phyloP scores from a whole-genome alignment of 2,797 vertebrate genomes.

The Columba guinea region DNA sequence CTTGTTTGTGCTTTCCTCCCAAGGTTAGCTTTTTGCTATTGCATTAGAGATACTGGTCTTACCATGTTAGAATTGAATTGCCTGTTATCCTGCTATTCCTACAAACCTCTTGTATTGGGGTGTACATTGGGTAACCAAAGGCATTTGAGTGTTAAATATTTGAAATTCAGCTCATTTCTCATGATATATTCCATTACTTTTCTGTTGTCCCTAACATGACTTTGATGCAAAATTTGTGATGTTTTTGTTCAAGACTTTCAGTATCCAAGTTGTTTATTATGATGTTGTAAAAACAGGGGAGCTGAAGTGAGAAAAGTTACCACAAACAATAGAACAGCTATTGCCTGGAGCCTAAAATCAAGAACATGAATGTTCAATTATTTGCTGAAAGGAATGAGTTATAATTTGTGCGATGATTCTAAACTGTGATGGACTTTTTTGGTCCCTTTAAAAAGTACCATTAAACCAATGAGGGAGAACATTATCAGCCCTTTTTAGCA shows the following conservation, averaged over 20 bases:
- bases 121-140: background rate
- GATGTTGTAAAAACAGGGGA: background rate
- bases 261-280: background rate
- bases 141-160: background rate
- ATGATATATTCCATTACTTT: background rate
- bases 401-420: background rate
- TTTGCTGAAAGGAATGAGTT: background rate
- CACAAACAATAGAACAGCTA: background rate
- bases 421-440: background rate
- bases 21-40: background rate
- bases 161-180: background rate
- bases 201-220: background rate
- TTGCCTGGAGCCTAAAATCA: background rate
- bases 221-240: background rate
- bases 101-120: background rate
- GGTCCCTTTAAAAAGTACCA: background rate
- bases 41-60: background rate
- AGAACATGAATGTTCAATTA: background rate
- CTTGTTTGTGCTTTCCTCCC: background rate
- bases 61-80: background rate
- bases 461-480: background rate
- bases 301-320: background rate
- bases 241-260: background rate
- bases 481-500: background rate
- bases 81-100: background rate